Evolutionary conservation across 2,797 vertebrate genomes (phyloP), one percentile per base, ranked within the genome.

Genomic region (Iguana delicatissima): DNA sequence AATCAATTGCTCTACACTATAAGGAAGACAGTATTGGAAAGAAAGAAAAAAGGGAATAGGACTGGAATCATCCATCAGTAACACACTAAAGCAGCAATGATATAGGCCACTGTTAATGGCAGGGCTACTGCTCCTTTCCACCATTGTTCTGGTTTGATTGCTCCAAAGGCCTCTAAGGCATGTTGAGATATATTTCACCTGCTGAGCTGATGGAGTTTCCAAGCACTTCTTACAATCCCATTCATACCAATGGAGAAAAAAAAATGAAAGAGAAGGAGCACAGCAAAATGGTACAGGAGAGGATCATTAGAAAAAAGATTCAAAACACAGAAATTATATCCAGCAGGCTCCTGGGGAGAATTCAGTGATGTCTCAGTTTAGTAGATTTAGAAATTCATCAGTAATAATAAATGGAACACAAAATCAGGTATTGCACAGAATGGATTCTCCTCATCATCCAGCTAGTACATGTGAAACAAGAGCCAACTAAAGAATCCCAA

Each of bases 351-450:
- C 91, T 73, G 57, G 29, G 35, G 79, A 92, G 90, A 74, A 35
- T 80, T 94, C 84, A 77, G 84, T 89, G 10, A 84, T 93, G 13
- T 81, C 89, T 84, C n/a, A 0, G 84, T 95, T 95, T 80, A 89
- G 89, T 77, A 94, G 88, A 89, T 91, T 6, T 14, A 91, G 90
- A 93, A 93, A 90, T 84, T 82, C 91, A 90, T 92, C 64, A 72
- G 92, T 94, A 89, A 93, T 74, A 4, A 93, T 90, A 87, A 95
- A 91, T 46, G 87, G 74, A 69, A 74, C 86, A 73, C 50, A 80
- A 91, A 94, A 94, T 67, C 6, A 79, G 46, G 64, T 91, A 35
- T 35, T 89, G 89, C 26, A 59, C 35, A 92, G 26, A 77, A 7
- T 94, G 52, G 3, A 42, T 62, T 46, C 62, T 50, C 35, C 86